phyloP scores from a whole-genome alignment of 2,797 vertebrate genomes.

The Galaxias olidus region DNA sequence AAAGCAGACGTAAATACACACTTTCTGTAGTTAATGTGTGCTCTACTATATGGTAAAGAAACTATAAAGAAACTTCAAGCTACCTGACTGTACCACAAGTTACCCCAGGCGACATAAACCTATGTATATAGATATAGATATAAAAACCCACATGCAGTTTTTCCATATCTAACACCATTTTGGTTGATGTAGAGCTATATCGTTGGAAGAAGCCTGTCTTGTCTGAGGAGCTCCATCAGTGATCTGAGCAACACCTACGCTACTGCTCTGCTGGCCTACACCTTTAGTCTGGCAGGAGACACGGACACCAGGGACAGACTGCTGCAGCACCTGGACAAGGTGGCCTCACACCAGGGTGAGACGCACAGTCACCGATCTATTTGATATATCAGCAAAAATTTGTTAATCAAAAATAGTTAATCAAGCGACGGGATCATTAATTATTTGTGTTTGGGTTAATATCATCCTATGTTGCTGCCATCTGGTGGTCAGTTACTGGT shows the following conservation, averaged over 20 bases:
- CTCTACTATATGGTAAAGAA: background rate
- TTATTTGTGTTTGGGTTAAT: too few relatives aligned
- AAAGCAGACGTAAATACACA: background rate
- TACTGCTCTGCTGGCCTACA: constrained; percentile 80
- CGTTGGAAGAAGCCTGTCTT: constrained; percentile 70
- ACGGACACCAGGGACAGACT: constrained; percentile 50
- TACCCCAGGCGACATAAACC: too few relatives aligned
- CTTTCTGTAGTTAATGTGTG: background rate
- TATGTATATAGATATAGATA: too few relatives aligned
- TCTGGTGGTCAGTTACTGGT: too few relatives aligned
- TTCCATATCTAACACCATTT: background rate
- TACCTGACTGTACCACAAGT: too few relatives aligned
- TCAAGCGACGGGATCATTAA: too few relatives aligned
- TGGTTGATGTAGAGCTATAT: constrained; percentile 55
- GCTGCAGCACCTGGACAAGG: constrained; percentile 55
- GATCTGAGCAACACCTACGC: constrained; percentile 68
- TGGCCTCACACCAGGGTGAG: constrained; percentile 63
- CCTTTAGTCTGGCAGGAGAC: constrained; percentile 79
- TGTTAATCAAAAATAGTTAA: too few relatives aligned
- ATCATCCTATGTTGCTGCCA: too few relatives aligned
- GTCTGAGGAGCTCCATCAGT: constrained; percentile 52
- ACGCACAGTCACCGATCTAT: background rate
- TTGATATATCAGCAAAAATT: background rate
- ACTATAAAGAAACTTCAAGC: background rate
- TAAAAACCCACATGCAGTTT: too few relatives aligned